Percentiles rank a stretch among this genome's conserved stretches.
These are phyloP conservation scores for Rhopalosiphum maidis DNA, from an alignment of 1,140 invertebrate genomes.

Conservation along the genomic window DNA sequence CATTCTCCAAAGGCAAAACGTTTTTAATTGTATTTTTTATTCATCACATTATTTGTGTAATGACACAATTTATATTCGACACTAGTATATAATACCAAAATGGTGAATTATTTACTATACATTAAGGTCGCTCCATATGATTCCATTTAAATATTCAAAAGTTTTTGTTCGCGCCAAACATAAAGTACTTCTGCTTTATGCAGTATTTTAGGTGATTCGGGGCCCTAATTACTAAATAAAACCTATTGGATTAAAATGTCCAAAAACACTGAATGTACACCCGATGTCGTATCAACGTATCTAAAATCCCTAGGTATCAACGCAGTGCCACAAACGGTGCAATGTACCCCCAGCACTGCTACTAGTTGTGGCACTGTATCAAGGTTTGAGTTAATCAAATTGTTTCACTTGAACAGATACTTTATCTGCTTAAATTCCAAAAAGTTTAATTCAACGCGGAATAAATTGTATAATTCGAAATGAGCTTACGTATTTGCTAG, in stretches of 20 bases:
- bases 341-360: too few species aligned
- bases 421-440: neutral
- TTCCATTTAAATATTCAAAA: slow-evolving; percentile 46
- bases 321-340: too few species aligned
- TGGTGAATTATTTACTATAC: neutral
- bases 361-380: neutral
- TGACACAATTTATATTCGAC: slow-evolving; percentile 31
- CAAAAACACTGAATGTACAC: slow-evolving; percentile 21
- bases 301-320: slow-evolving; percentile 32
- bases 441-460: slow-evolving; percentile 1
- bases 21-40: slow-evolving; percentile 37
- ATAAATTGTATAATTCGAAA: neutral
- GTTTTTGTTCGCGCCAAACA: slow-evolving; percentile 32
- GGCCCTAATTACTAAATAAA: slow-evolving; percentile 29
- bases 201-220: slow-evolving; percentile 10
- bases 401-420: slow-evolving; percentile 19
- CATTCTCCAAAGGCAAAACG: neutral
- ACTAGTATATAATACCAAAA: neutral
- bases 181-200: neutral
- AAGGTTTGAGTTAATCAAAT: slow-evolving; percentile 34
- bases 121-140: slow-evolving; percentile 22
- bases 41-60: neutral
- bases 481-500: neutral
- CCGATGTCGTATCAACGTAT: neutral
- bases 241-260: slow-evolving; percentile 47